Base-by-base conservation (phyloP, 2,797 vertebrate species). In the Liparis tanakae region DNA sequence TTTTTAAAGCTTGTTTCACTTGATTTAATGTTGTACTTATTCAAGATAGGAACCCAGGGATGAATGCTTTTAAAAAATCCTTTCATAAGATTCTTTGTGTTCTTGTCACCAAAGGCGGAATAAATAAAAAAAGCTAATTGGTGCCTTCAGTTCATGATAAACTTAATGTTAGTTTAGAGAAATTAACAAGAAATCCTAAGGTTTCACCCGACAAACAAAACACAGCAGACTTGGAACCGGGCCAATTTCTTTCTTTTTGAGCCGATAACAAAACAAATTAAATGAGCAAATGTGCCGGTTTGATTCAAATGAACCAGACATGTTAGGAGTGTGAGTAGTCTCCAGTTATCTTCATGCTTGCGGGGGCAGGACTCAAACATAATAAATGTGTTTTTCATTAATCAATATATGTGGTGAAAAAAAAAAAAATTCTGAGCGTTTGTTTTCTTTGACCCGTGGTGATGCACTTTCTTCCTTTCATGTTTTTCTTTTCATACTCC, bases 401-500 rank as follows among this genome's bases (percentile, higher is more conserved):
- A 22, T 37, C n/a, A 57, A 3, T 13, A 59, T 15, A 37, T 66
- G 37, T 39, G 7, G 18, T n/a, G n/a, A 41, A 30, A 64, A 64
- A 62, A 30, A 64, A 64, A 62, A 73, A 1, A 48, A 22, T n/a
- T 10, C 20, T 7, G 17, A 18, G 6, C 17, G 34, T 51, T 22
- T 63, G 67, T 67, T 64, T 78, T 51, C 61, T 78, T 60, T 81
- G 70, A 79, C 62, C 46, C 22, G 20, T 15, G 64, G 56, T 53
- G 20, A 7, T 64, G 18, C 57, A 58, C 50, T 66, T 54, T 22
- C 75, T 68, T 58, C 34, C 43, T 58, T 51, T 12, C 41, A 7
- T 0, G 5, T 18, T 50, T 60, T 51, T 53, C 14, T 64, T 48
- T 59, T 17, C 10, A 25, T 41, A 57, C 5, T 43, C 39, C 7